Conservation (phyloP, 2,113 vertebrate species). For the Gallinago media region DNA sequence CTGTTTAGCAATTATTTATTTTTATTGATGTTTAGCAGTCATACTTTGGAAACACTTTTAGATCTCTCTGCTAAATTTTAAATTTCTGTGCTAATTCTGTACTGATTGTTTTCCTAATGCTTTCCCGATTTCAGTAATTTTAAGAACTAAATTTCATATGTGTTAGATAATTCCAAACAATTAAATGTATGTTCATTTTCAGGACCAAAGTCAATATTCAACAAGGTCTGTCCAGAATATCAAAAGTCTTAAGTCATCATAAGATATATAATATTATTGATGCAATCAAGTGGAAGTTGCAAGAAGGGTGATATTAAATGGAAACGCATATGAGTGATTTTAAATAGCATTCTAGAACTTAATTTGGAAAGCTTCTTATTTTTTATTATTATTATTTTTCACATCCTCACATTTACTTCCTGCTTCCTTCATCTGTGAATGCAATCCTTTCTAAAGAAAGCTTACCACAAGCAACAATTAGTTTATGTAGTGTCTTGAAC, state of each 20-base stretch:
- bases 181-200: background rate
- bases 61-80: background rate
- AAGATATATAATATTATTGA: background rate
- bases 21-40: background rate
- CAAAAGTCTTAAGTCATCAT: background rate
- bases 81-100: background rate
- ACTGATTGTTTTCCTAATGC: background rate
- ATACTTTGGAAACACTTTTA: background rate
- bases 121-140: background rate
- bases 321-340: background rate
- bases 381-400: background rate
- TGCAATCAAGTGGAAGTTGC: background rate
- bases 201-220: background rate
- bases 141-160: background rate
- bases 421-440: conserved; percentile 22
- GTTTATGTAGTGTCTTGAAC: background rate
- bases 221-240: background rate
- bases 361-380: conserved; percentile 1
- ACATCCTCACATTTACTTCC: background rate
- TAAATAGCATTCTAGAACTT: background rate
- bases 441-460: conserved; percentile 29
- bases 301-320: background rate
- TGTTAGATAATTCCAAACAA: background rate
- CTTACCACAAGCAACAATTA: background rate
- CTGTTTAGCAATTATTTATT: background rate